These are phyloP conservation scores for Oostethus manadensis DNA, from an alignment of 2,113 vertebrate genomes.

Conservation along the genomic window DNA sequence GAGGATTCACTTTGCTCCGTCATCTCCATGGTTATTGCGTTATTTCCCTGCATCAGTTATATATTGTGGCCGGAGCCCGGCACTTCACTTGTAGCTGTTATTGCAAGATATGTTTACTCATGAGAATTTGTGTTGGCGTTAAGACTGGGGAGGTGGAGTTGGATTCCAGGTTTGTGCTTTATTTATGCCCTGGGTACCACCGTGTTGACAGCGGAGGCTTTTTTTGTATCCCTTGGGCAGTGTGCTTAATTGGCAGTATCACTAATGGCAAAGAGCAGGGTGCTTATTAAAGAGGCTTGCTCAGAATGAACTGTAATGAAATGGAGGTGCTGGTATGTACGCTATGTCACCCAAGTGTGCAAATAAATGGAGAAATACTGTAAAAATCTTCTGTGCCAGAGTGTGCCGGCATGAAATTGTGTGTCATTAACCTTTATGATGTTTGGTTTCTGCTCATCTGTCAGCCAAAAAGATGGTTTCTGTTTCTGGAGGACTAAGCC, in stretches of 20 bases:
- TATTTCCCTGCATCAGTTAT: no score
- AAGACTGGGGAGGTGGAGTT: slow-evolving; percentile 47
- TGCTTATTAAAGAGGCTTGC: slow-evolving; percentile 35
- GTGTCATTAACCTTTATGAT: slow-evolving; percentile 28
- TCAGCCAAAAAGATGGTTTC: slow-evolving; percentile 25
- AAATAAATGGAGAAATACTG: slow-evolving; percentile 5
- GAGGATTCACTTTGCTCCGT: no score
- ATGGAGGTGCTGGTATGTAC: slow-evolving; percentile 6
- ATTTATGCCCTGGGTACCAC: slow-evolving; percentile 44
- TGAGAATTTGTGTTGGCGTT: slow-evolving; percentile 35
- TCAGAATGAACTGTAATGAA: slow-evolving; percentile 11
- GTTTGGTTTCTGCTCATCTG: slow-evolving; percentile 15
- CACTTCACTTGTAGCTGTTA: background rate
- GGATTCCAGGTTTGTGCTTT: slow-evolving; percentile 52
- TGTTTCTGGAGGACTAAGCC: slow-evolving; percentile 29
- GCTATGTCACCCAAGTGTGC: slow-evolving; percentile 15
- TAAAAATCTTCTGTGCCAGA: slow-evolving; percentile 22
- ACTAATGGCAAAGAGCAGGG: slow-evolving; percentile 26
- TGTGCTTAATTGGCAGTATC: slow-evolving; percentile 27
- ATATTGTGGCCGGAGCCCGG: no score
- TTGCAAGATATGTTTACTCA: slow-evolving; percentile 26
- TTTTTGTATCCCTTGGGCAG: slow-evolving; percentile 24
- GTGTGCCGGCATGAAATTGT: slow-evolving; percentile 22
- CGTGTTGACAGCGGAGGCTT: slow-evolving; percentile 52
- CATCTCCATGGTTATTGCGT: no score